Evolutionary conservation across 2,113 vertebrate genomes (phyloP).

Genomic region (Dasypus novemcinctus): DNA sequence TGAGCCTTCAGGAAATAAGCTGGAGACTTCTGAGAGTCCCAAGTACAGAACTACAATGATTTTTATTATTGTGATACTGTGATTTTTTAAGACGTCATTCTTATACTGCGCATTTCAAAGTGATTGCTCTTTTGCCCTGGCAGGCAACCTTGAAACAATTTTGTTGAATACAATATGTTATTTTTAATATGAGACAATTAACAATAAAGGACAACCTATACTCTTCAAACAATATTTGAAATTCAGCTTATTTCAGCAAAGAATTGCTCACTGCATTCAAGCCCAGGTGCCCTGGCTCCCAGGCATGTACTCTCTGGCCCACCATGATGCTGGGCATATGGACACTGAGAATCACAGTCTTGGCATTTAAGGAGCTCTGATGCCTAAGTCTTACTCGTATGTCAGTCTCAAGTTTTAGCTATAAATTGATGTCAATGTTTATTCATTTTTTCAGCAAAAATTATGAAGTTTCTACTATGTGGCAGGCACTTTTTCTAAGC

Average conservation of each 20-base stretch:
- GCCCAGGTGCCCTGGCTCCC: background rate
- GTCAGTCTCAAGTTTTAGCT: background rate
- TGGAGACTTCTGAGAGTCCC: background rate
- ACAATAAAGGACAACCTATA: background rate
- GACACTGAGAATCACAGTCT: background rate
- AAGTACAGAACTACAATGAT: background rate
- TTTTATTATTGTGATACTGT: background rate
- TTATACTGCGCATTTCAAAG: background rate
- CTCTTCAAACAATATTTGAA: background rate
- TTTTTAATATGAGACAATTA: background rate
- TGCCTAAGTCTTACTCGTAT: no score
- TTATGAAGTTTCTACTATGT: background rate
- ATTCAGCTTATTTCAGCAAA: background rate
- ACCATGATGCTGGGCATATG: rapidly evolving
- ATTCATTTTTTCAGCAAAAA: background rate
- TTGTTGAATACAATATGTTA: background rate
- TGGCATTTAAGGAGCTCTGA: background rate
- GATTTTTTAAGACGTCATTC: background rate
- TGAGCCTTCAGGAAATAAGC: background rate
- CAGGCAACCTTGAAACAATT: background rate
- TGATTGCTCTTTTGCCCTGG: background rate
- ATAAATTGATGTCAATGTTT: no score
- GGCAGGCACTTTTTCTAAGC: background rate
- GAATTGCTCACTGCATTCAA: background rate
- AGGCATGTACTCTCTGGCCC: background rate